These are phyloP conservation scores for Botia kubotai DNA, from an alignment of 2,797 vertebrate species.

Conservation along the genomic window DNA sequence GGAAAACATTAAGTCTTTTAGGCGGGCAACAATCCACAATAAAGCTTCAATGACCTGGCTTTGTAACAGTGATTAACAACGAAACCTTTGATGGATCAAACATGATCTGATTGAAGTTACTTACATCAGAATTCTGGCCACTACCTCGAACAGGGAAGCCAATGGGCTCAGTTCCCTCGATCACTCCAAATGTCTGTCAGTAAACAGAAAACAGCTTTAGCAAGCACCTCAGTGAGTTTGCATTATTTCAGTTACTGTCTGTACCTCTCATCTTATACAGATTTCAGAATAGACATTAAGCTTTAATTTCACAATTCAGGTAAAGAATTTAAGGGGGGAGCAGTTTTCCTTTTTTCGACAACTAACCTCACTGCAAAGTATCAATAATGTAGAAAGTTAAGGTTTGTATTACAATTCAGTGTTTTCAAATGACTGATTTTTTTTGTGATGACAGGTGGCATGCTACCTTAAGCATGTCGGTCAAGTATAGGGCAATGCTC, in stretches of 20 bases:
- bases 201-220: constrained; percentile 22
- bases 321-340: background rate
- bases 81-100: constrained; percentile 20
- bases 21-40: background rate
- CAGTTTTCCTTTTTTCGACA: background rate
- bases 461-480: constrained; percentile 89
- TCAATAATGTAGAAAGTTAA: background rate
- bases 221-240: background rate
- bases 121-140: constrained; percentile 81
- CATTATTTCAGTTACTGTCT: background rate
- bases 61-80: constrained; percentile 15
- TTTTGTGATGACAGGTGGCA: background rate
- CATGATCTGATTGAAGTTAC: constrained; percentile 61
- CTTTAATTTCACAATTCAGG: background rate
- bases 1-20: background rate
- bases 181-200: constrained; percentile 89
- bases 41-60: background rate
- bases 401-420: background rate
- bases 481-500: constrained; percentile 85
- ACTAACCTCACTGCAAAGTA: background rate
- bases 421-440: background rate
- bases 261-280: background rate
- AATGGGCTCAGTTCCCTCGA: constrained; percentile 85
- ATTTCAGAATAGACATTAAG: constrained; percentile 12
- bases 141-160: constrained; percentile 91